These are phyloP conservation scores for Cepaea hortensis DNA, from an alignment of 2,888 invertebrate genomes.

Conservation along the genomic window DNA sequence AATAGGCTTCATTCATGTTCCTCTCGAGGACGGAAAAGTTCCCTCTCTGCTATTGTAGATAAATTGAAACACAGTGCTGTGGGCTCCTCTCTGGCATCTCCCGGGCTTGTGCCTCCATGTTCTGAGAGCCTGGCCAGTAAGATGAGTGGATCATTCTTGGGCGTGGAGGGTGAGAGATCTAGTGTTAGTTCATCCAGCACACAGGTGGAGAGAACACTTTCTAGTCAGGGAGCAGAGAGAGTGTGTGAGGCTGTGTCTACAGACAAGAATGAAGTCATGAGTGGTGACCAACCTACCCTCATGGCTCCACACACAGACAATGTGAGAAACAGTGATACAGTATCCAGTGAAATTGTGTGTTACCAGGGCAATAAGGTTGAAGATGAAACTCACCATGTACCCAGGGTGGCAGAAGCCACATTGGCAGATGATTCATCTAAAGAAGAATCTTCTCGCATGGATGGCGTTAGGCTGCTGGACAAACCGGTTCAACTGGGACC, in stretches of 20 bases:
- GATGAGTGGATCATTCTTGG: background rate
- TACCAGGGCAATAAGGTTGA: background rate
- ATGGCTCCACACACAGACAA: background rate
- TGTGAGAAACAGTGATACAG: background rate
- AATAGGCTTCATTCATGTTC: slow-evolving; percentile 40
- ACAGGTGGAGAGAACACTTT: background rate
- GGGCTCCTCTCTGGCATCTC: slow-evolving; percentile 20
- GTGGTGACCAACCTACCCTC: background rate
- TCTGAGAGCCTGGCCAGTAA: background rate
- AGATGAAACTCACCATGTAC: background rate
- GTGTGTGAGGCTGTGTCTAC: background rate
- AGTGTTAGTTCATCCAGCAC: background rate
- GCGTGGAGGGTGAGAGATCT: background rate
- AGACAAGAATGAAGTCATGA: background rate
- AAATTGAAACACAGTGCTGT: slow-evolving; percentile 79
- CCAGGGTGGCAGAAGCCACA: background rate
- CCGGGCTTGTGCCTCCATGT: background rate
- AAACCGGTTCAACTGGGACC: background rate
- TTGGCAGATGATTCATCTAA: background rate
- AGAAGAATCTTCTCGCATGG: background rate
- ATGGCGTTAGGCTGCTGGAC: background rate
- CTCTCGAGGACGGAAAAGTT: slow-evolving; percentile 65
- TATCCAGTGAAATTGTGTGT: background rate
- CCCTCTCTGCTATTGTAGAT: slow-evolving; percentile 84
- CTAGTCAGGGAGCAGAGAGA: background rate